phyloP scores from a whole-genome alignment of 2,113 vertebrate species.

The Rostratula benghalensis region DNA sequence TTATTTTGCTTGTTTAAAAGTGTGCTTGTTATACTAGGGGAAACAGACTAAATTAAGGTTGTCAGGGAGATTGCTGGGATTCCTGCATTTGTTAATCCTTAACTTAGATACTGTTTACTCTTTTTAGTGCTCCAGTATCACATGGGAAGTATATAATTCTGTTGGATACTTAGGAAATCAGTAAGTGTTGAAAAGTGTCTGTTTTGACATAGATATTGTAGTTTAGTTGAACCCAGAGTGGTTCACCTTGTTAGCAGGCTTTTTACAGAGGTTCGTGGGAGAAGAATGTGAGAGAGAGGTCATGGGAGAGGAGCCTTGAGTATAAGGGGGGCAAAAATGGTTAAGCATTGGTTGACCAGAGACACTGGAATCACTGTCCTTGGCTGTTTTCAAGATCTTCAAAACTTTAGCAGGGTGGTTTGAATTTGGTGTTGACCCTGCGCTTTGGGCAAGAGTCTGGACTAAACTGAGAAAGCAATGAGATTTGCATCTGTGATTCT shows the following conservation, averaged over 20 bases:
- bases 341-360: not conserved
- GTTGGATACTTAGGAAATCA: not conserved
- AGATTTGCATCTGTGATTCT: not conserved
- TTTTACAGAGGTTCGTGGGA: not conserved
- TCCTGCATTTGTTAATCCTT: not conserved
- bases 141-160: not conserved
- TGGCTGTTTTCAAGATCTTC: not conserved
- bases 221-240: not conserved
- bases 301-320: not conserved
- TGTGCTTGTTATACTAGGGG: not conserved
- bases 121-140: not conserved
- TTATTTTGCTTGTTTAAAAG: conserved; percentile 20
- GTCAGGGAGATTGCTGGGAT: conserved; percentile 25
- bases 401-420: not conserved
- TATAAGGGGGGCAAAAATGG: not conserved
- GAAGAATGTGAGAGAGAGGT: not conserved
- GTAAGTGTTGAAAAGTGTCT: not conserved
- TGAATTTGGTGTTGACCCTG: not conserved
- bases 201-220: not conserved
- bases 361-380: accelerated
- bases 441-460: not conserved
- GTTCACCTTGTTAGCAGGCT: not conserved
- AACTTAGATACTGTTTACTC: not conserved
- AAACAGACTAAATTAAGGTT: conserved; percentile 13
- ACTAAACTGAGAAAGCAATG: not conserved